phyloP scores from a whole-genome alignment of 2,888 invertebrate genomes.

The Smittia sp. region DNA sequence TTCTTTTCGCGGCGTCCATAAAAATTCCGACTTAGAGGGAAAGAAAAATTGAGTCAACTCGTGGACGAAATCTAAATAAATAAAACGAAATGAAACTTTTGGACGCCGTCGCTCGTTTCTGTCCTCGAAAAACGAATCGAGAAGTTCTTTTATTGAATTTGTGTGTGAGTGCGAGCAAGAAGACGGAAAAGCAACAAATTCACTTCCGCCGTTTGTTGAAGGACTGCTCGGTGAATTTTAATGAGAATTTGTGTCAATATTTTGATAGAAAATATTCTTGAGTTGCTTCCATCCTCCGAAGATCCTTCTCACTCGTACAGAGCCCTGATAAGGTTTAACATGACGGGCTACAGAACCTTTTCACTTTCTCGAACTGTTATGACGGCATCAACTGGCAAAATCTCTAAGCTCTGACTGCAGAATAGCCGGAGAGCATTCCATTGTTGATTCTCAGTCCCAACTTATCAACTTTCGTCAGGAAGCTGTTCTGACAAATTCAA shows the following conservation, averaged over 20 bases:
- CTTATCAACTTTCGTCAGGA: too few relatives aligned
- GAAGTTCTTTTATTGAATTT: conserved; percentile 7
- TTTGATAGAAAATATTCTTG: background rate
- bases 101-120: too few relatives aligned
- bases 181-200: background rate
- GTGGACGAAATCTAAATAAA: too few relatives aligned
- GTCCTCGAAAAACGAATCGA: background rate
- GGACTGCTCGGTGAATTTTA: conserved; percentile 29
- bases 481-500: background rate
- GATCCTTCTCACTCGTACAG: conserved; percentile 5
- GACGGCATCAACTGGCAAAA: background rate
- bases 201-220: background rate
- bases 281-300: background rate
- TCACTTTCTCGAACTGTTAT: background rate
- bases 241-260: conserved; percentile 35
- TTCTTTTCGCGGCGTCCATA: too few relatives aligned
- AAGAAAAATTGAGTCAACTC: too few relatives aligned
- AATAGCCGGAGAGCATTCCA: too few relatives aligned
- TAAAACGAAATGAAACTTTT: too few relatives aligned
- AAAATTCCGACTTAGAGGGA: too few relatives aligned
- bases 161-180: background rate
- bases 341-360: background rate
- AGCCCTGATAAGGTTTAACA: background rate
- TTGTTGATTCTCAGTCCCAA: too few relatives aligned
- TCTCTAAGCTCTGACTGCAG: too few relatives aligned